Evolutionary conservation across 2,888 invertebrate species (phyloP).

Genomic region (Neelides folsomi): DNA sequence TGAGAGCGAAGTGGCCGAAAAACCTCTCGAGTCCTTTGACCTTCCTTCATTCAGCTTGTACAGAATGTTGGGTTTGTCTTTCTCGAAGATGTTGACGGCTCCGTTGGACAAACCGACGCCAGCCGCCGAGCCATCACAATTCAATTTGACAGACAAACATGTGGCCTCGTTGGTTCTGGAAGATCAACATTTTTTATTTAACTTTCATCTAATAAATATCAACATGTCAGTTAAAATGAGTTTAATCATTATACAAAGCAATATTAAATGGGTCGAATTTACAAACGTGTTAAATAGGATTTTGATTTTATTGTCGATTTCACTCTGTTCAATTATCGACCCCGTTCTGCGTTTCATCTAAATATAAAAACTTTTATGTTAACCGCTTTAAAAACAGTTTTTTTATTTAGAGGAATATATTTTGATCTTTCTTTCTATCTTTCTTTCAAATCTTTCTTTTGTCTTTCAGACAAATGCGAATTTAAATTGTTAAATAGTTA

Average conservation of each 20-base stretch:
- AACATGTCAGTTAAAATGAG: no score
- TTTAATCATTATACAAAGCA: no score
- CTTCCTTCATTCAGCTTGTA: slow-evolving; percentile 44
- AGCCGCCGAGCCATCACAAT: slow-evolving; percentile 47
- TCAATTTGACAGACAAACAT: slow-evolving; percentile 46
- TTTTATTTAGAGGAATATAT: no score
- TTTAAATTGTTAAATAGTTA: no score
- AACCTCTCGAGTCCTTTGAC: slow-evolving; percentile 42
- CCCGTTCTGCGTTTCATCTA: no score
- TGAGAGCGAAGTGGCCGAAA: slow-evolving; percentile 46
- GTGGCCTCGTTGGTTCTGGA: slow-evolving; percentile 12
- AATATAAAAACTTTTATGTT: no score
- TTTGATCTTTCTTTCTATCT: no score
- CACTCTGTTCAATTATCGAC: slow-evolving; percentile 13
- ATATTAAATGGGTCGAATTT: no score
- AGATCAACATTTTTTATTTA: background rate
- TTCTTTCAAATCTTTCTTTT: no score
- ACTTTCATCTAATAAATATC: background rate
- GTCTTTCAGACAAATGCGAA: no score
- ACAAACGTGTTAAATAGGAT: slow-evolving; percentile 14
- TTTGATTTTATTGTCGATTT: slow-evolving; percentile 19
- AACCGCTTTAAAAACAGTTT: no score
- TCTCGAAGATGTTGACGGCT: slow-evolving; percentile 45
- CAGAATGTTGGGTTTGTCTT: slow-evolving; percentile 41
- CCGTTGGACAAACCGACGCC: slow-evolving; percentile 52